These are phyloP conservation scores for Turdus rufiventris DNA, from an alignment of 2,113 vertebrate species.

Conservation along the genomic window DNA sequence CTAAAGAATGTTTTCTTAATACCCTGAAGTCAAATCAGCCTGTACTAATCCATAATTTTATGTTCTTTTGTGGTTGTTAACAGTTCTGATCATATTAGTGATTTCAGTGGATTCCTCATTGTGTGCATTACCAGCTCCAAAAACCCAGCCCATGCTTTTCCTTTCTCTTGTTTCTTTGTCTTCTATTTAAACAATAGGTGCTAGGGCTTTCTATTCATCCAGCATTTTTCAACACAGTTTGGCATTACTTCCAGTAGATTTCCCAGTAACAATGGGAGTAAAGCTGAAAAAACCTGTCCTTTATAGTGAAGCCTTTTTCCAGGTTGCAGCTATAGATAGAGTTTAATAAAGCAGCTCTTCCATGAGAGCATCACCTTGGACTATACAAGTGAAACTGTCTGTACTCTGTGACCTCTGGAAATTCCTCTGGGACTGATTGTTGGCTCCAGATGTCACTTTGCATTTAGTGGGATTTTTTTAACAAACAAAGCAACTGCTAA, in stretches of 20 bases:
- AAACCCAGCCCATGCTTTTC: not conserved
- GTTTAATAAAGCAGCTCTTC: not conserved
- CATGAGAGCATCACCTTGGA: not conserved
- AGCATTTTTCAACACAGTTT: not conserved
- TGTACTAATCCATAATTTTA: not conserved
- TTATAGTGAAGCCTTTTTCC: not conserved
- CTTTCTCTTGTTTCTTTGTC: not conserved
- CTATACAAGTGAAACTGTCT: not conserved
- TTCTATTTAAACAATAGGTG: not conserved
- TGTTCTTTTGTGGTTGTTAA: rapidly evolving
- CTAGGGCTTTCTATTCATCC: not conserved
- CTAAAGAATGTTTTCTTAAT: not conserved
- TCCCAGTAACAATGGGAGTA: not conserved
- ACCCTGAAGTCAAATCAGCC: not conserved
- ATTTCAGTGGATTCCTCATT: not conserved
- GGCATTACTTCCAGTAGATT: not conserved
- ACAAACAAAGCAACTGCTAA: not conserved
- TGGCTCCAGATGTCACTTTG: not conserved
- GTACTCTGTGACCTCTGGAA: not conserved
- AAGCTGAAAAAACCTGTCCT: not conserved
- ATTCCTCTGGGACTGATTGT: not conserved
- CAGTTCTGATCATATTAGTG: not conserved
- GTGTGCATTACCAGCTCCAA: not conserved
- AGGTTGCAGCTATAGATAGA: not conserved
- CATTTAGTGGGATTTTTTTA: not conserved